Evolutionary conservation across 2,113 vertebrate genomes (phyloP).

Genomic region (Eptesicus fuscus): DNA sequence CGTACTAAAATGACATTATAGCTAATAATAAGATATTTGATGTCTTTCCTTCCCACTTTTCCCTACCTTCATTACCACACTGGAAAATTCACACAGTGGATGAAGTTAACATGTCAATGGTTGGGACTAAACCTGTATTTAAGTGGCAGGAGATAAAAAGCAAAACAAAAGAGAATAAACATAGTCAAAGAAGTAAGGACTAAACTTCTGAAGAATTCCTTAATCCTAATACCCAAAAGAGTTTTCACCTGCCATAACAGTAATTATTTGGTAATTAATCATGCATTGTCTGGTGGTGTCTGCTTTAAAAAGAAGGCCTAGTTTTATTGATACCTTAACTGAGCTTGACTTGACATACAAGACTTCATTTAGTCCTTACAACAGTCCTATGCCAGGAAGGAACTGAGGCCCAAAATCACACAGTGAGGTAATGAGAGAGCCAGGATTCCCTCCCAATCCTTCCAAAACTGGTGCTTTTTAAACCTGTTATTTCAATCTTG

Average conservation of each 20-base stretch:
- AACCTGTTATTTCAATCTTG: background rate
- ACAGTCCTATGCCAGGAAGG: background rate
- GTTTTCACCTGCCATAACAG: background rate
- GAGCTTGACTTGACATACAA: background rate
- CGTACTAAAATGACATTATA: background rate
- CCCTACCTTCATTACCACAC: background rate
- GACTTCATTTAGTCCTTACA: background rate
- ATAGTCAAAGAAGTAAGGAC: background rate
- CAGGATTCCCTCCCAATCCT: background rate
- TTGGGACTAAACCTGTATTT: background rate
- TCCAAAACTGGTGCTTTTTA: background rate
- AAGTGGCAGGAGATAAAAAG: background rate
- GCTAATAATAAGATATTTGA: background rate
- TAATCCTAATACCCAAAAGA: background rate
- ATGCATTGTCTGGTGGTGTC: background rate
- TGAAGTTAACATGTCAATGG: background rate
- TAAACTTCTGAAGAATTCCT: background rate
- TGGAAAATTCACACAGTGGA: background rate
- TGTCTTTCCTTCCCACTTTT: background rate
- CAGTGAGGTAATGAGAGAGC: background rate
- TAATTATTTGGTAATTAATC: background rate
- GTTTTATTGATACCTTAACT: background rate
- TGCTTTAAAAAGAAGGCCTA: background rate
- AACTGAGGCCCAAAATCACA: background rate
- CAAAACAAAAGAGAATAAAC: background rate